These are phyloP conservation scores for Sturnira hondurensis DNA, from an alignment of 2,113 vertebrate species.

Conservation along the genomic window DNA sequence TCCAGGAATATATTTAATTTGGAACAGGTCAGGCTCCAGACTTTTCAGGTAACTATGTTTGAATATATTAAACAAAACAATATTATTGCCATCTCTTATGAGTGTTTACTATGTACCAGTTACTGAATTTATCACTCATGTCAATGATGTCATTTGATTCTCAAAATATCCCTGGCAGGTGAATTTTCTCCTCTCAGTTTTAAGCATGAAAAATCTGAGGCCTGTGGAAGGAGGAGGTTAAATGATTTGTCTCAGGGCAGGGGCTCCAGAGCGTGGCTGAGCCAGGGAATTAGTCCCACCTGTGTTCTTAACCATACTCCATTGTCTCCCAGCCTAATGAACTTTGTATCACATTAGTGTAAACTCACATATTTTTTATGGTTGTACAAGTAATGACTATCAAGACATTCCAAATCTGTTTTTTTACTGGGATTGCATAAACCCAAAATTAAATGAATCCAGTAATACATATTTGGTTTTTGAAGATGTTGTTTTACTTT, in stretches of 20 bases:
- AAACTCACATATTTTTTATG: not conserved
- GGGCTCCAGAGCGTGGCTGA: not conserved
- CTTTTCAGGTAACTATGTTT: not conserved
- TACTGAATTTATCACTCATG: not conserved
- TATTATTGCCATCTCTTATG: not conserved
- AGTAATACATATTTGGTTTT: not conserved
- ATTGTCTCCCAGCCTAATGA: not conserved
- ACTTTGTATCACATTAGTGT: not conserved
- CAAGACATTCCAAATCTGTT: not conserved
- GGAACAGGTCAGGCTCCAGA: not conserved
- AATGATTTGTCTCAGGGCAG: not conserved
- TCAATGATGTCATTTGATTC: not conserved
- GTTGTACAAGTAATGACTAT: not conserved
- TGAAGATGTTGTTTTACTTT: constrained; percentile 9
- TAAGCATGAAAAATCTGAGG: not conserved
- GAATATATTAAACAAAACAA: not conserved
- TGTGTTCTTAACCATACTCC: not conserved
- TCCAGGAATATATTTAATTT: constrained; percentile 17
- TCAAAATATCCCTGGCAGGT: not conserved
- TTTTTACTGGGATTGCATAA: not conserved
- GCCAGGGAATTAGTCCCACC: not conserved
- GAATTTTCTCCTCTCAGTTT: not conserved
- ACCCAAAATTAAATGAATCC: not conserved
- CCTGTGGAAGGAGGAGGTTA: not conserved
- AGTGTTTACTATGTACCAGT: not conserved